Conservation (phyloP, 2,797 vertebrate species). For the Manis javanica region DNA sequence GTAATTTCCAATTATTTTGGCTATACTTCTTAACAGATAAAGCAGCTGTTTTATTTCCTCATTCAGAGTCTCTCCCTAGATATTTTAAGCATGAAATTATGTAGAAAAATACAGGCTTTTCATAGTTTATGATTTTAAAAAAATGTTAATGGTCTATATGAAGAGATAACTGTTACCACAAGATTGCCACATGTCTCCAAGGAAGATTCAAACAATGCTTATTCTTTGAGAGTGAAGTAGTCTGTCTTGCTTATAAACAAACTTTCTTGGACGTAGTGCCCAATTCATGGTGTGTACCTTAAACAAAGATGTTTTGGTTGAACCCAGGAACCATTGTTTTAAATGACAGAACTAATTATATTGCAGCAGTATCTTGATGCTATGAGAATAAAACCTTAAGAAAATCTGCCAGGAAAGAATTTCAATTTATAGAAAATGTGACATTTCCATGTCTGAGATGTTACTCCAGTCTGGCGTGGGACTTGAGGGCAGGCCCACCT, state of each 20-base stretch:
- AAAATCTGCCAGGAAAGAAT: not conserved
- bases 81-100: not conserved
- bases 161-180: slow-evolving; percentile 24
- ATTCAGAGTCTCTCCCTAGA: not conserved
- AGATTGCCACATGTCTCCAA: not conserved
- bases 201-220: not conserved
- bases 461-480: not conserved
- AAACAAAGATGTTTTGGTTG: not conserved
- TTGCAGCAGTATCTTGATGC: not conserved
- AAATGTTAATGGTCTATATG: not conserved
- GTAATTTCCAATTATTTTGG: not conserved
- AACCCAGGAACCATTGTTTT: not conserved
- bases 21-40: slow-evolving; percentile 24
- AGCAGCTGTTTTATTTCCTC: not conserved
- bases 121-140: not conserved
- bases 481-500: not conserved
- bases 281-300: not conserved
- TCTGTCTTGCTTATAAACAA: not conserved
- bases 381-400: slow-evolving; percentile 5
- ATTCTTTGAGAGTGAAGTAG: not conserved
- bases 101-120: not conserved
- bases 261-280: not conserved
- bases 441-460: not conserved
- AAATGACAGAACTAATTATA: not conserved
- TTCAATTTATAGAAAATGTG: slow-evolving; percentile 27